Evolutionary conservation across 1,140 invertebrate genomes (phyloP).

Genomic region (Euura saliciscinereae): DNA sequence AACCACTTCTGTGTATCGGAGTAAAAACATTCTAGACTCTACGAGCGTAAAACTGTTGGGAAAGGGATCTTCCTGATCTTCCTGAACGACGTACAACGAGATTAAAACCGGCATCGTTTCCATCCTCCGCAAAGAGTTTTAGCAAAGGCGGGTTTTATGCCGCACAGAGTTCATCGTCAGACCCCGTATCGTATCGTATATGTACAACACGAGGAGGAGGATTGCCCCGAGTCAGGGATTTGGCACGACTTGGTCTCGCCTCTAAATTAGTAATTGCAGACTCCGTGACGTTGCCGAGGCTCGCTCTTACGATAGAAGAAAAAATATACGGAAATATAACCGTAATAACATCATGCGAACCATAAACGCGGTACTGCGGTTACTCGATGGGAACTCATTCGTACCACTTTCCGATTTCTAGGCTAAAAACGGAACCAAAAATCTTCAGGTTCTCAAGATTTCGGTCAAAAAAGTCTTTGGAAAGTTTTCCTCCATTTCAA

Average conservation of each 20-base stretch:
- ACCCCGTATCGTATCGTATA: conserved; percentile 8
- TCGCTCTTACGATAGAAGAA: conserved; percentile 7
- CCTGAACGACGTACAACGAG: background rate
- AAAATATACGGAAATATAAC: background rate
- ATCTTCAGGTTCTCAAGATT: no score
- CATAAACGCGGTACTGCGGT: no score
- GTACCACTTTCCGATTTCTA: no score
- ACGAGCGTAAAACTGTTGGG: background rate
- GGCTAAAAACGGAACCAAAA: no score
- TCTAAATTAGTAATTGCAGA: conserved; percentile 59
- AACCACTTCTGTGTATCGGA: background rate
- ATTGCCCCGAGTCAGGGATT: conserved; percentile 44
- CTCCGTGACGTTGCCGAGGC: conserved; percentile 46
- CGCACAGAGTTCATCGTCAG: no score
- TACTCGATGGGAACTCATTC: no score
- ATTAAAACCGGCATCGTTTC: background rate
- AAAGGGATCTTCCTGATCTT: background rate
- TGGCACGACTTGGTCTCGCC: conserved; percentile 55
- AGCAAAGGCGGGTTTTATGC: background rate
- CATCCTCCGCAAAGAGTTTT: no score
- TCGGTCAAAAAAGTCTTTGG: no score
- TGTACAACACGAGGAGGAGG: conserved; percentile 47
- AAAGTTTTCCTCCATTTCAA: no score
- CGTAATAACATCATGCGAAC: background rate
- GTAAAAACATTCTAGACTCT: background rate